Percentiles rank a stretch among this genome's conserved stretches.
phyloP scores from a whole-genome alignment of 64 coral and sea anemone species.

The Porites lutea region DNA sequence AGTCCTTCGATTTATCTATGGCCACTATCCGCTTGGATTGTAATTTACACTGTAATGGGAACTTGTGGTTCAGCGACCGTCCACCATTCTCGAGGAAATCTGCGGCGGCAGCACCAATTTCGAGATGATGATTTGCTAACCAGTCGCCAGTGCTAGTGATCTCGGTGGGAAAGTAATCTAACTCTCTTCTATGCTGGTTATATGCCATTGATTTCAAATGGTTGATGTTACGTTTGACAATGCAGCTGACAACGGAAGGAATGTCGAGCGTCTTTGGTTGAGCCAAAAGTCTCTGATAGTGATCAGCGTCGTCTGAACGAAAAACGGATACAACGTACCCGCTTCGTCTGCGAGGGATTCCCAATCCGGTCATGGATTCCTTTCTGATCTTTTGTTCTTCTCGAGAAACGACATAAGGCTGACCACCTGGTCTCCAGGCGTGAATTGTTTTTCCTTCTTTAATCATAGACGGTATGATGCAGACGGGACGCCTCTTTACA shows the following conservation, averaged over 20 bases:
- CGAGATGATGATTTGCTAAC: background rate
- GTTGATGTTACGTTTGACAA: background rate
- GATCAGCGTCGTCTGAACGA: background rate
- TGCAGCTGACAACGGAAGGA: fast-evolving
- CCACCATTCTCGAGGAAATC: background rate
- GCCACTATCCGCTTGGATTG: background rate
- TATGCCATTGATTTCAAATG: background rate
- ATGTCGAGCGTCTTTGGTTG: background rate
- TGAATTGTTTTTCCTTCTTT: background rate
- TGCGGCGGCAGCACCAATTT: background rate
- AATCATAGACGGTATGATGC: background rate
- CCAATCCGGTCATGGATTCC: background rate
- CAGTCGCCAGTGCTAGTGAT: background rate
- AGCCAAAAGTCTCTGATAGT: background rate
- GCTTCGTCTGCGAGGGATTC: background rate
- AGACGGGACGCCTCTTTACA: background rate
- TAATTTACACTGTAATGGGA: background rate
- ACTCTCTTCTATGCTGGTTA: background rate
- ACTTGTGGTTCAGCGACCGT: background rate
- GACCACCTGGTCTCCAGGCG: background rate
- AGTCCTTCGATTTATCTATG: background rate
- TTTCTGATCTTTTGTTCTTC: too few species aligned
- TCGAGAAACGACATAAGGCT: background rate
- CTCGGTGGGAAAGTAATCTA: background rate
- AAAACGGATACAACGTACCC: background rate